Conservation (phyloP, 2,797 vertebrate species). For the Argentina silus region DNA sequence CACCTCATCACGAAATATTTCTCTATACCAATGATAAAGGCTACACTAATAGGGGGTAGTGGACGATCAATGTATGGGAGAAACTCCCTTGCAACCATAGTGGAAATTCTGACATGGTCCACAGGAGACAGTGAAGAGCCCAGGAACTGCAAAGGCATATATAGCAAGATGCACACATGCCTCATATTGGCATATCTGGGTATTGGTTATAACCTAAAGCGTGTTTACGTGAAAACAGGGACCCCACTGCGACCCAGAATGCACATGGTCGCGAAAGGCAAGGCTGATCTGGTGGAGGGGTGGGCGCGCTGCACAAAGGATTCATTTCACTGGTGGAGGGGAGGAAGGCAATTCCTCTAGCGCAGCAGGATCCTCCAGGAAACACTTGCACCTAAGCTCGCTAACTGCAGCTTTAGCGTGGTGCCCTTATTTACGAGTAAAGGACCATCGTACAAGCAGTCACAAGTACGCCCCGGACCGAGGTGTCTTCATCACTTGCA, state of each 20-base stretch:
- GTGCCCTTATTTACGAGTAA: too few species aligned
- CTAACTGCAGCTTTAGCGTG: too few species aligned
- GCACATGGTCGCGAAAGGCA: constrained; percentile 71
- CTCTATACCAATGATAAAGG: too few species aligned
- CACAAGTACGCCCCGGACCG: too few species aligned
- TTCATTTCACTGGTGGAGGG: constrained; percentile 81
- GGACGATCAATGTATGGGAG: too few species aligned
- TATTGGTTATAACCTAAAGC: constrained; percentile 3
- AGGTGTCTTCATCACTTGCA: too few species aligned
- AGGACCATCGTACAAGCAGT: too few species aligned
- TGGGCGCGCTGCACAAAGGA: constrained; percentile 86
- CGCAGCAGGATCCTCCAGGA: background rate
- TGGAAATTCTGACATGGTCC: background rate
- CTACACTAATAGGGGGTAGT: too few species aligned
- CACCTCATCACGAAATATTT: too few species aligned
- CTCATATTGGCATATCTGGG: background rate
- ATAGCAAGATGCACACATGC: background rate
- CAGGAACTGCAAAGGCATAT: background rate
- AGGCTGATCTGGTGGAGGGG: constrained; percentile 65
- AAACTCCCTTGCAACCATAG: background rate
- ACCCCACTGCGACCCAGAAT: constrained; percentile 70
- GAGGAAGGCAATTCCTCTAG: constrained; percentile 62
- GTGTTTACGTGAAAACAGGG: constrained; percentile 34
- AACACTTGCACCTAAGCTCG: background rate
- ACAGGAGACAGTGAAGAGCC: background rate